phyloP scores from a whole-genome alignment of 2,888 invertebrate genomes.

The Drosophila engyochracea region DNA sequence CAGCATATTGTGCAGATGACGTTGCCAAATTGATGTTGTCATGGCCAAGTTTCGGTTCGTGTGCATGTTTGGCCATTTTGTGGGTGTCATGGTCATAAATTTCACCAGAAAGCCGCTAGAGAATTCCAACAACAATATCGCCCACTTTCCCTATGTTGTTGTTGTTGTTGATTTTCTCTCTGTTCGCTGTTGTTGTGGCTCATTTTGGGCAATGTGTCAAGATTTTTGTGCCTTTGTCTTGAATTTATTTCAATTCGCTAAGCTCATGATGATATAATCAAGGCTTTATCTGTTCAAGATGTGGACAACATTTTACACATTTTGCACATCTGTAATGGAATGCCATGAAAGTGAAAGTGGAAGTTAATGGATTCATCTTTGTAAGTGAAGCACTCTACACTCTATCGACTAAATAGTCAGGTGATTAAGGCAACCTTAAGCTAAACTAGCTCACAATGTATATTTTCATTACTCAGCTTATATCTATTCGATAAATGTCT shows the following conservation, averaged over 20 bases:
- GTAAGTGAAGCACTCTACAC: not conserved
- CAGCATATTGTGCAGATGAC: conserved; percentile 61
- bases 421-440: not conserved
- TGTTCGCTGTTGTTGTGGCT: conserved; percentile 13
- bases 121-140: not conserved
- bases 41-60: conserved; percentile 44
- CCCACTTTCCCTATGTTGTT: not conserved
- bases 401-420: not conserved
- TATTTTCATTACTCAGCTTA: not conserved
- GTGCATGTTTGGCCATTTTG: conserved; percentile 3
- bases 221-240: conserved; percentile 30
- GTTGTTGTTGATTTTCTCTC: no score
- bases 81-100: conserved; percentile 55
- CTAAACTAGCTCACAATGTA: not conserved
- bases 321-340: not conserved
- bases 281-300: conserved; percentile 32
- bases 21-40: conserved; percentile 59
- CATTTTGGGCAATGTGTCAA: conserved; percentile 43
- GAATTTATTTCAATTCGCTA: conserved; percentile 54
- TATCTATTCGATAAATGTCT: not conserved
- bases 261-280: conserved; percentile 51
- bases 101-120: conserved; percentile 27
- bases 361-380: not conserved
- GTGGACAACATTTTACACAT: not conserved
- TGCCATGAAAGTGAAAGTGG: not conserved